Base-by-base conservation (phyloP, 2,113 vertebrate species). In the Rhegmatorhina hoffmannsi region DNA sequence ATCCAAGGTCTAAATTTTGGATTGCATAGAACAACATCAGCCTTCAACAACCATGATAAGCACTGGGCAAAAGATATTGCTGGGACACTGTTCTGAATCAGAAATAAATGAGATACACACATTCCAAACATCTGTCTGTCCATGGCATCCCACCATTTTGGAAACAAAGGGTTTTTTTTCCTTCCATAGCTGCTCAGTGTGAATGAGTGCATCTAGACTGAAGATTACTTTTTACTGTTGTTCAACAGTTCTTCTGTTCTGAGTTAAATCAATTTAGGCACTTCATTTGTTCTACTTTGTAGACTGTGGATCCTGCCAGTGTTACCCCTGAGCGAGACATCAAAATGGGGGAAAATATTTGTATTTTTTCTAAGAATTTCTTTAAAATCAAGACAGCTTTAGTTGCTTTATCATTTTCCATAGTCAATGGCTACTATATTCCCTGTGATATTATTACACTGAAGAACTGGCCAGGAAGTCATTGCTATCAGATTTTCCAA, bases 41-140 rank as follows among this genome's bases (percentile, higher is more conserved):
- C 6, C 19, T 73, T 59, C 55, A 69, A 56, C 8, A 49, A 18
- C 8, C 1, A 2, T 20, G 24, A 28, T 40, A 69, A n/a, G 8
- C 84, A 38, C 8, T 16, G 19, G 36, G 7, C 9, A 58, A 77
- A 59, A 63, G 9, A 7, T 20, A 29, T 9, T 1, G 0, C 17
- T 11, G 28, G 55, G 81, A 40, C 4, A 19, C 11, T 58, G 2
- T 43, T 69, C 40, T 80, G n/a, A 69, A 84, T 62, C 4, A 53
- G 64, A 58, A 64, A 38, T 52, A 21, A 3, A 13, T 26, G 5
- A 53, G 21, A 49, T 43, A 13, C 2, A 12, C 13, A 81, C 26
- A 50, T 11, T 17, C 13, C 25, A 90, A 56, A 58, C 2, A 17
- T 44, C 33, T 62, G 11, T 6, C 29, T 63, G 20, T 14, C 33